phyloP scores from a whole-genome alignment of 2,888 invertebrate species.

The Platycnemis pennipes region DNA sequence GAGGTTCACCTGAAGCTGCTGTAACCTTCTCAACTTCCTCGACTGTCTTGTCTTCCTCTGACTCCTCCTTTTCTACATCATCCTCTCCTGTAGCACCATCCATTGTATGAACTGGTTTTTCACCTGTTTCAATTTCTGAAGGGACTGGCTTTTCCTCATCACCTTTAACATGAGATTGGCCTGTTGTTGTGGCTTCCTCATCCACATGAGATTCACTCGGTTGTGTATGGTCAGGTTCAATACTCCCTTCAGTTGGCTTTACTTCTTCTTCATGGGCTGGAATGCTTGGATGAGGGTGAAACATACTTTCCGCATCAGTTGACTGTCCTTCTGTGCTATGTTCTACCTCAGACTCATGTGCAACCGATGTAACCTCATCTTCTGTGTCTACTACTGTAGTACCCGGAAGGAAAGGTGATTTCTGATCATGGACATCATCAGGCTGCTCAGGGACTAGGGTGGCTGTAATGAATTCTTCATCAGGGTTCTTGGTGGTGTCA shows the following conservation, averaged over 20 bases:
- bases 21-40: slow-evolving; percentile 71
- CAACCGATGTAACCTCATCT: slow-evolving; percentile 34
- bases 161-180: slow-evolving; percentile 70
- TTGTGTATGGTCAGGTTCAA: slow-evolving; percentile 71
- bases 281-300: slow-evolving; percentile 32
- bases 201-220: slow-evolving; percentile 71
- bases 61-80: slow-evolving; percentile 71
- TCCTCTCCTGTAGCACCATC: slow-evolving; percentile 71
- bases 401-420: background rate
- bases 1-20: background rate
- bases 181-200: slow-evolving; percentile 71
- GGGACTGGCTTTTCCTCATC: slow-evolving; percentile 71
- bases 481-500: slow-evolving; percentile 47
- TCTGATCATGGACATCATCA: slow-evolving; percentile 70
- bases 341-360: slow-evolving; percentile 72
- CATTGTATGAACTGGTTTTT: slow-evolving; percentile 69
- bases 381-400: background rate
- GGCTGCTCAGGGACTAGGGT: background rate
- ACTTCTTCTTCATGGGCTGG: slow-evolving; percentile 69
- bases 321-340: slow-evolving; percentile 68
- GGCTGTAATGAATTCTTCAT: slow-evolving; percentile 67
- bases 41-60: slow-evolving; percentile 74
- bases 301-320: slow-evolving; percentile 69
- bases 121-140: slow-evolving; percentile 71
- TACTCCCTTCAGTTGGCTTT: slow-evolving; percentile 72